Evolutionary conservation across 35 echinoderm and acorn worm species (phyloP).

Genomic region (Hemicentrotus pulcherrimus): DNA sequence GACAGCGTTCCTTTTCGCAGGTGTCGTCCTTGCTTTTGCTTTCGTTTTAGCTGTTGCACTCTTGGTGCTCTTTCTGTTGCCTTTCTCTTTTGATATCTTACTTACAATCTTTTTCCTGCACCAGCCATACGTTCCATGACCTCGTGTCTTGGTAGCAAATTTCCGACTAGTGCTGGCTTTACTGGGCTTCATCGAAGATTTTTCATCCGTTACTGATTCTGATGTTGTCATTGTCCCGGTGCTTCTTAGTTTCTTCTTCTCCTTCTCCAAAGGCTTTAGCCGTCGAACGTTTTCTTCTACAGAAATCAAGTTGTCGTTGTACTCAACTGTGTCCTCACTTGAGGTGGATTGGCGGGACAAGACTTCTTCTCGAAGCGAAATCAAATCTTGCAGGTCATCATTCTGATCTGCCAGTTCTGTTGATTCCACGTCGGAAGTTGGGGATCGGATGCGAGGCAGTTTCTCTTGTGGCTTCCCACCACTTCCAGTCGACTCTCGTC

Average conservation of each 20-base stretch:
- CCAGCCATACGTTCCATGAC: neutral
- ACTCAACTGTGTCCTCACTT: constrained; percentile 30
- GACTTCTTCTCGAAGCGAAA: constrained; percentile 40
- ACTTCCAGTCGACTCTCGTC: constrained; percentile 39
- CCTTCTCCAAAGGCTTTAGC: neutral
- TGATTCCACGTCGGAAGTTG: neutral
- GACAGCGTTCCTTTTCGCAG: neutral
- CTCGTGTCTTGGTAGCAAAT: constrained; percentile 9
- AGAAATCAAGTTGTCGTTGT: neutral
- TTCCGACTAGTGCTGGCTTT: neutral
- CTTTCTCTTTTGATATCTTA: neutral
- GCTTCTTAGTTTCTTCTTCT: neutral
- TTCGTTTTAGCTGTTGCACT: neutral
- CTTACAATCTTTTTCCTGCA: neutral
- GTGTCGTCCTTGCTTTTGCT: neutral
- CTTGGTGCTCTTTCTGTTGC: neutral
- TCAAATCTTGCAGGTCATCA: constrained; percentile 20
- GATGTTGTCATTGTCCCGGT: constrained; percentile 1
- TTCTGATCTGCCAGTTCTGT: neutral
- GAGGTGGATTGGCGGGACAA: constrained; percentile 14
- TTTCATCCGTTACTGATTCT: neutral
- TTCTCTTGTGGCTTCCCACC: neutral
- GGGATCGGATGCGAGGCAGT: neutral
- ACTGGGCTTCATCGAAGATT: neutral
- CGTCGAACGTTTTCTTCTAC: constrained; percentile 13